Percentiles rank a stretch among this genome's conserved stretches.
phyloP scores from a whole-genome alignment of 2,113 vertebrate species.

The Trematocara marginatum region DNA sequence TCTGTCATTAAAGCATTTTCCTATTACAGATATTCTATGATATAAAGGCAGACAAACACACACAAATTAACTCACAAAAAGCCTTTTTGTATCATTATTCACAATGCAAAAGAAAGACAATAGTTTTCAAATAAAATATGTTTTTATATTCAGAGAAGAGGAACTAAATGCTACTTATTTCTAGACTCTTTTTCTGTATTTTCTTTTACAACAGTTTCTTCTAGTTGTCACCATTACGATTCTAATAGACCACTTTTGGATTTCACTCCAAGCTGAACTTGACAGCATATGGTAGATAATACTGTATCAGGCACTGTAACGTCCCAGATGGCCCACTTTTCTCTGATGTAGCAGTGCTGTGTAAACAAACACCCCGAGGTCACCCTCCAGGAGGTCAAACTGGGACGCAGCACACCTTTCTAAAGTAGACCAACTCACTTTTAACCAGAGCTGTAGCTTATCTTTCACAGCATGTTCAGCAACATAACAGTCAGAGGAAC shows the following conservation, averaged over 20 bases:
- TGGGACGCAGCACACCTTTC: constrained; percentile 23
- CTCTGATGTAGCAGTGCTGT: constrained; percentile 35
- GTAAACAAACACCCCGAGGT: constrained; percentile 65
- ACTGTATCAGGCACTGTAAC: constrained; percentile 13
- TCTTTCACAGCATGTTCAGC: background rate
- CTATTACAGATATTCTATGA: background rate
- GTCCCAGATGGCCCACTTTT: constrained; percentile 56
- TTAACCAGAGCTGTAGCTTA: constrained; percentile 7
- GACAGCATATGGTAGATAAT: constrained; percentile 17
- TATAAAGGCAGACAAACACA: background rate
- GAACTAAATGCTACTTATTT: background rate
- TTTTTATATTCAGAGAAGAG: background rate
- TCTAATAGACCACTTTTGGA: background rate
- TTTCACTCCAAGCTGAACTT: background rate
- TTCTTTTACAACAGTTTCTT: background rate
- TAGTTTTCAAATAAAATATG: background rate
- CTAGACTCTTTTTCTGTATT: background rate
- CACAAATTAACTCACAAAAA: background rate
- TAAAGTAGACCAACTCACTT: constrained; percentile 16
- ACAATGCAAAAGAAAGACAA: background rate
- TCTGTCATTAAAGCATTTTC: background rate
- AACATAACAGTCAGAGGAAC: background rate
- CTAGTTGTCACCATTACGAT: background rate
- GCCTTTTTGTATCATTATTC: background rate
- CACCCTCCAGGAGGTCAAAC: constrained; percentile 63